Evolutionary conservation across 2,113 vertebrate genomes (phyloP).

Genomic region (Mobula hypostoma): DNA sequence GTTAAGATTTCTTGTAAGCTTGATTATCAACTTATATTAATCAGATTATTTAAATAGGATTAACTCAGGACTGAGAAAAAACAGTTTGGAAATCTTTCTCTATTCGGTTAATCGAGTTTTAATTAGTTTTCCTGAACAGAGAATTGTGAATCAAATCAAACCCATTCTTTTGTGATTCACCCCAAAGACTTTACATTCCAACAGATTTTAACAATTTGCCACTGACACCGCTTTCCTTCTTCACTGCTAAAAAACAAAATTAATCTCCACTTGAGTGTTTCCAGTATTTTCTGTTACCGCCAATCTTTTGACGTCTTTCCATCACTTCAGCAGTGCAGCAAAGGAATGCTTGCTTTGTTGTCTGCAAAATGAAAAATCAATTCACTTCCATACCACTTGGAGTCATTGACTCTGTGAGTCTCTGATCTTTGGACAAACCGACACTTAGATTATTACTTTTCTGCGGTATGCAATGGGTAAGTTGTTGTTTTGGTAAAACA

Average conservation of each 20-base stretch:
- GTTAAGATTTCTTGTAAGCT: slow-evolving; percentile 1
- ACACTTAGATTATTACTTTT: neutral
- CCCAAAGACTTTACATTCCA: neutral
- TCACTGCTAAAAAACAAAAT: neutral
- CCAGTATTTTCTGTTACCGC: too few relatives aligned
- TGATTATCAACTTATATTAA: slow-evolving; percentile 18
- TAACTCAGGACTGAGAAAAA: neutral
- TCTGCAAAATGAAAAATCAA: neutral
- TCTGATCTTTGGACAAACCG: too few relatives aligned
- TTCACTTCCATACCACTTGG: neutral
- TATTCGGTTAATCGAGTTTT: slow-evolving; percentile 18
- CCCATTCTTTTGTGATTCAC: neutral
- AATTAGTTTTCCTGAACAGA: slow-evolving; percentile 20
- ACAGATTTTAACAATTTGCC: too few relatives aligned
- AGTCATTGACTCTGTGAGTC: too few relatives aligned
- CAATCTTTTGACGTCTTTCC: neutral
- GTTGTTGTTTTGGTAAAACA: too few relatives aligned
- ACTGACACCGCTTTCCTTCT: neutral
- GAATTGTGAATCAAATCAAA: neutral
- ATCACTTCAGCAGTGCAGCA: neutral
- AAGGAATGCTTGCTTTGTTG: neutral
- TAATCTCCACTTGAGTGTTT: too few relatives aligned
- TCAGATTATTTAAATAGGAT: slow-evolving; percentile 15
- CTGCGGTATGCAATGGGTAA: neutral
- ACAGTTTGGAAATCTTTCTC: neutral